These are phyloP conservation scores for Antheraea assamensis DNA, from an alignment of 2,888 invertebrate species.

Conservation along the genomic window DNA sequence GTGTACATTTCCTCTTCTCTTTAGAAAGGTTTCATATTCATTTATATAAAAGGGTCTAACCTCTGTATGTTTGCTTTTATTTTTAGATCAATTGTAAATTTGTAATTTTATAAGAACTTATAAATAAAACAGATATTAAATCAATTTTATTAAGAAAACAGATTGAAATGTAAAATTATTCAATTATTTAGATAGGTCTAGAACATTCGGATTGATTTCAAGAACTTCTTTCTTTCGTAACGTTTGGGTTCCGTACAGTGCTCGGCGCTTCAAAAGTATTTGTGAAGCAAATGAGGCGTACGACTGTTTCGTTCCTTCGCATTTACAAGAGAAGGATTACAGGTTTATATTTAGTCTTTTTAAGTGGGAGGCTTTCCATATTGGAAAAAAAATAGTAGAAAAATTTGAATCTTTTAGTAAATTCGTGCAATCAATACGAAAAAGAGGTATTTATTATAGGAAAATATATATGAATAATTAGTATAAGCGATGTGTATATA, in stretches of 20 bases:
- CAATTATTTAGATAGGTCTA: neutral
- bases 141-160: neutral
- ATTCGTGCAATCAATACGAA: too few species aligned
- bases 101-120: too few species aligned
- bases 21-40: too few species aligned
- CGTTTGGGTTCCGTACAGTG: slow-evolving; percentile 5
- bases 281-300: slow-evolving; percentile 48
- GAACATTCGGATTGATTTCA: neutral
- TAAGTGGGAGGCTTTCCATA: neutral
- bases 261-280: slow-evolving; percentile 30
- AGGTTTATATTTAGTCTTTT: neutral
- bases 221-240: slow-evolving; percentile 7
- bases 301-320: slow-evolving; percentile 32
- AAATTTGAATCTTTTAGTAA: too few species aligned
- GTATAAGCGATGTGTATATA: too few species aligned
- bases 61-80: too few species aligned
- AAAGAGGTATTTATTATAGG: too few species aligned
- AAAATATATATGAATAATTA: too few species aligned
- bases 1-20: too few species aligned
- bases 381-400: neutral
- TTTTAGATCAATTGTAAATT: too few species aligned
- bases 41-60: too few species aligned
- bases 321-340: slow-evolving; percentile 24
- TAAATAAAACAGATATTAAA: neutral
- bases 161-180: slow-evolving; percentile 11